Conservation (phyloP, 1,140 invertebrate genomes). For the Gyrodactylus bullatarudis region DNA sequence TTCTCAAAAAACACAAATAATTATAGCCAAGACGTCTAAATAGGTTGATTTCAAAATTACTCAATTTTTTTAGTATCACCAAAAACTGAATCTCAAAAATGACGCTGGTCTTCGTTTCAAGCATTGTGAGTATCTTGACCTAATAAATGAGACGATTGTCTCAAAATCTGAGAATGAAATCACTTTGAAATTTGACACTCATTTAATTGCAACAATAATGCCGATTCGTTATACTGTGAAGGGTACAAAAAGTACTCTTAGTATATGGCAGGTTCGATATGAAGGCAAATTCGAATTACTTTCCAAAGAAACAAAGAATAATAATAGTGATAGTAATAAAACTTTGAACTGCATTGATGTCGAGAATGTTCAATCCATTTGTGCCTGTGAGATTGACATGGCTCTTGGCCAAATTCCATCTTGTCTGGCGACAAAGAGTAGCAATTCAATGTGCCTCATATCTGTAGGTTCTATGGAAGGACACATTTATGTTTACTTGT, state of each 20-base stretch:
- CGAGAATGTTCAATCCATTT: neutral
- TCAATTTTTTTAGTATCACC: neutral
- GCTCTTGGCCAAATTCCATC: neutral
- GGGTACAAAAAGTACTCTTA: neutral
- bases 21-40: no score
- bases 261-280: neutral
- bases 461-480: neutral
- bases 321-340: no score
- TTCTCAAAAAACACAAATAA: no score
- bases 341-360: neutral
- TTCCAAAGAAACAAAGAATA: no score
- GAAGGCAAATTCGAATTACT: neutral
- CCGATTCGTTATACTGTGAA: neutral
- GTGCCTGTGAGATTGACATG: neutral
- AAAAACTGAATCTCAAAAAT: neutral
- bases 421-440: neutral
- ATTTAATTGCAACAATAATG: neutral
- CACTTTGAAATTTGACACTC: neutral
- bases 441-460: neutral
- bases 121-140: neutral
- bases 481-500: neutral
- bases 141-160: neutral
- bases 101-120: neutral
- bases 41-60: neutral
- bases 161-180: neutral